These are phyloP conservation scores for Stichopus chloronotus DNA, from an alignment of 35 echinoderm and acorn worm species.

Conservation along the genomic window DNA sequence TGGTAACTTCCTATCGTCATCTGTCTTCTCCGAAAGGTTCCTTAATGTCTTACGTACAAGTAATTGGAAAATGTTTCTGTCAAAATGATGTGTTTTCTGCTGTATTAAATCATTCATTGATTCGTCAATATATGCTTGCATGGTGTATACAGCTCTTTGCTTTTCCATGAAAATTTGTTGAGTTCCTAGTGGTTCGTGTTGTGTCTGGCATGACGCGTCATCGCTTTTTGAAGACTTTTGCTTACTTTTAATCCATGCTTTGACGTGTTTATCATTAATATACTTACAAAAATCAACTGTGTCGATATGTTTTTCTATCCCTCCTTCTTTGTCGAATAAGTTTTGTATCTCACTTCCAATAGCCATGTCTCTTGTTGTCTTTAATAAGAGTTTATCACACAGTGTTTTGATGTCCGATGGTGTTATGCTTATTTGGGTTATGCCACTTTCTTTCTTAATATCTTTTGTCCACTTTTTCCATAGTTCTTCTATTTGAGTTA, in stretches of 20 bases:
- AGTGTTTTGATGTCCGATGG: background rate
- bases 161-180: background rate
- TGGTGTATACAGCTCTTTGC: background rate
- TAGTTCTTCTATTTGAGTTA: background rate
- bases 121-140: background rate
- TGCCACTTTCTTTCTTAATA: background rate
- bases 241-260: background rate
- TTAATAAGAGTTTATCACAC: background rate
- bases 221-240: background rate
- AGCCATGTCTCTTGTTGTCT: background rate
- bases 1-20: background rate
- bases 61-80: background rate
- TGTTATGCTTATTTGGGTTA: background rate
- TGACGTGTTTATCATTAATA: background rate
- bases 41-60: background rate
- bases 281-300: background rate
- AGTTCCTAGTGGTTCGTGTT: background rate
- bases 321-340: background rate
- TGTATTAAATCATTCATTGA: background rate
- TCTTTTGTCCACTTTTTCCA: background rate
- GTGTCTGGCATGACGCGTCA: background rate
- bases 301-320: background rate
- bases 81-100: background rate
- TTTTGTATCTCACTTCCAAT: slow-evolving; percentile 8
- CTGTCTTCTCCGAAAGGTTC: background rate